phyloP scores from a whole-genome alignment of 2,113 vertebrate genomes.

The Aix galericulata region DNA sequence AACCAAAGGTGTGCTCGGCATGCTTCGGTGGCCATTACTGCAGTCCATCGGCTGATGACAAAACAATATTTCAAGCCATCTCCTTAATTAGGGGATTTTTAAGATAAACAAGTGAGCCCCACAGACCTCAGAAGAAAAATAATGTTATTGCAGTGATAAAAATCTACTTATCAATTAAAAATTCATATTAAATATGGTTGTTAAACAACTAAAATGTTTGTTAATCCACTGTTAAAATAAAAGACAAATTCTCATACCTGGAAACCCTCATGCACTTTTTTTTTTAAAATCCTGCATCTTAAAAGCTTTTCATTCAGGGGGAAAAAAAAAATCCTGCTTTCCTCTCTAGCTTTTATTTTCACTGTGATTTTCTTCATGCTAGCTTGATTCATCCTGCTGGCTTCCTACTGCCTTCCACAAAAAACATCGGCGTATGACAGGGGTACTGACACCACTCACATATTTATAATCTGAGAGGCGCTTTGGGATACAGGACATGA shows the following conservation, averaged over 20 bases:
- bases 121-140: neutral
- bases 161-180: neutral
- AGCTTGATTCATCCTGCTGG: neutral
- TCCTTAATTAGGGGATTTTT: neutral
- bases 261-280: neutral
- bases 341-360: neutral
- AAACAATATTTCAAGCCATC: neutral
- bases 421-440: neutral
- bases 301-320: neutral
- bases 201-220: neutral
- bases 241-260: neutral
- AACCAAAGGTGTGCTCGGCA: neutral
- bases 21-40: neutral
- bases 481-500: neutral
- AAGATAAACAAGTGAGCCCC: neutral
- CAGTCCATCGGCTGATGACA: neutral
- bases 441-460: neutral
- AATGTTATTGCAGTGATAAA: neutral
- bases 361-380: neutral
- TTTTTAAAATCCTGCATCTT: neutral
- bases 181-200: neutral
- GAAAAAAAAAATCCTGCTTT: neutral
- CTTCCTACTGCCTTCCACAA: neutral
- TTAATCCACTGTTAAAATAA: neutral
- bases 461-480: neutral